Evolutionary conservation across 2,888 invertebrate genomes (phyloP).

Genomic region (Prenolepis imparis): DNA sequence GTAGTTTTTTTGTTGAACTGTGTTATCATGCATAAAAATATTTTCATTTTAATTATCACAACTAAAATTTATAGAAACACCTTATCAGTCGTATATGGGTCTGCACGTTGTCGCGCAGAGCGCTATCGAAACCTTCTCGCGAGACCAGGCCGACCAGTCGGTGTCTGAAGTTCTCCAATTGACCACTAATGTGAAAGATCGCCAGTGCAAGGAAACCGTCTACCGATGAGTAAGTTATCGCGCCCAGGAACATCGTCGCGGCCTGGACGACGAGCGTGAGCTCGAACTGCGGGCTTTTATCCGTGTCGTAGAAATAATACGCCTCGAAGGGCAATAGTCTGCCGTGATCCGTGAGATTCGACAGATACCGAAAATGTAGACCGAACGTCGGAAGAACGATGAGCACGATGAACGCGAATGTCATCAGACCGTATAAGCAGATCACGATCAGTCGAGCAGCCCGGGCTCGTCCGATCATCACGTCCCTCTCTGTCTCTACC

Average conservation of each 20-base stretch:
- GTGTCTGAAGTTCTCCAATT: conserved; percentile 54
- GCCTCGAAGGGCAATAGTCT: conserved; percentile 25
- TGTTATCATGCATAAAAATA: neutral
- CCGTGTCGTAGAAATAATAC: conserved; percentile 31
- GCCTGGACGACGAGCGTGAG: conserved; percentile 14
- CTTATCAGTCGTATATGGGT: conserved; percentile 58
- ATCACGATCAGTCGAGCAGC: conserved; percentile 9
- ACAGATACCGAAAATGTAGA: conserved; percentile 28
- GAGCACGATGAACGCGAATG: neutral
- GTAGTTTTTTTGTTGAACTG: neutral
- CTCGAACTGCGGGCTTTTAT: conserved; percentile 49
- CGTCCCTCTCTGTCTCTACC: conserved; percentile 11
- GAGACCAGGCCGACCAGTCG: conserved; percentile 7
- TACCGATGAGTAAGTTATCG: conserved; percentile 12
- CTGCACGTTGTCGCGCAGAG: conserved; percentile 6
- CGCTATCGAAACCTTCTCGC: neutral
- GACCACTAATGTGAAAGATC: conserved; percentile 52
- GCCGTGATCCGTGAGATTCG: conserved; percentile 28
- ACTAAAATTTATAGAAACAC: conserved; percentile 1
- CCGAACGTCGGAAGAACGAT: conserved; percentile 51
- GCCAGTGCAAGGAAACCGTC: conserved; percentile 45
- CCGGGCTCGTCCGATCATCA: conserved; percentile 50
- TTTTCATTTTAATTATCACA: neutral
- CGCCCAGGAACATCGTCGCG: neutral
- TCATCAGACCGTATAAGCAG: neutral